Evolutionary conservation across 2,113 vertebrate species (phyloP).

Genomic region (Lampris megalopsis): DNA sequence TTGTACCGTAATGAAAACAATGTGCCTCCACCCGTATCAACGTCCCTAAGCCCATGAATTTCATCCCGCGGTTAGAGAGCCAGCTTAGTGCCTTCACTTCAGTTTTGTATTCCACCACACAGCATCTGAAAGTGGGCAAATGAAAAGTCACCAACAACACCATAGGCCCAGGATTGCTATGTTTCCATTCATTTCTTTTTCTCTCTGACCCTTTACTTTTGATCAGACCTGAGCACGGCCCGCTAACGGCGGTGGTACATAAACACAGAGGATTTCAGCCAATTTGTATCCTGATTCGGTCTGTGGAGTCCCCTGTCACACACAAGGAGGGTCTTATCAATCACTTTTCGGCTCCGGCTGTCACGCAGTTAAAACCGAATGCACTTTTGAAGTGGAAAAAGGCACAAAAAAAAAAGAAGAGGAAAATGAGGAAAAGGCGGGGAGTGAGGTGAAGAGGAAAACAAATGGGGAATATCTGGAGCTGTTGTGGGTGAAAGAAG

Average conservation of each 20-base stretch:
- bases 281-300: conserved; percentile 59
- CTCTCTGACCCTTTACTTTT: conserved; percentile 17
- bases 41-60: conserved; percentile 1
- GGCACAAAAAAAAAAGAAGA: conserved; percentile 4
- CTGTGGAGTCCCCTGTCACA: conserved; percentile 62
- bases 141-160: not conserved
- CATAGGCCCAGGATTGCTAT: not conserved
- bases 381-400: conserved; percentile 3
- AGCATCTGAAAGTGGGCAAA: not conserved
- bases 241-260: conserved; percentile 39
- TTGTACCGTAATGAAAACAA: conserved; percentile 16
- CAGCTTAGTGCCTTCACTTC: not conserved
- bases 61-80: not conserved
- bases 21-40: conserved; percentile 17
- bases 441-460: too few species aligned
- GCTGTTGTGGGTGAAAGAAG: too few species aligned
- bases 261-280: conserved; percentile 62
- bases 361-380: conserved; percentile 17
- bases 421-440: too few species aligned
- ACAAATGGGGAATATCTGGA: too few species aligned
- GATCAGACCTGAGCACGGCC: conserved; percentile 20
- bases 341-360: conserved; percentile 60
- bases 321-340: conserved; percentile 70
- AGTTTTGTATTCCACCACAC: not conserved
- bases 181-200: conserved; percentile 17